Evolutionary conservation across 2,888 invertebrate species (phyloP), one percentile per base, ranked within the genome.

Genomic region (Cyclophora albipunctata): DNA sequence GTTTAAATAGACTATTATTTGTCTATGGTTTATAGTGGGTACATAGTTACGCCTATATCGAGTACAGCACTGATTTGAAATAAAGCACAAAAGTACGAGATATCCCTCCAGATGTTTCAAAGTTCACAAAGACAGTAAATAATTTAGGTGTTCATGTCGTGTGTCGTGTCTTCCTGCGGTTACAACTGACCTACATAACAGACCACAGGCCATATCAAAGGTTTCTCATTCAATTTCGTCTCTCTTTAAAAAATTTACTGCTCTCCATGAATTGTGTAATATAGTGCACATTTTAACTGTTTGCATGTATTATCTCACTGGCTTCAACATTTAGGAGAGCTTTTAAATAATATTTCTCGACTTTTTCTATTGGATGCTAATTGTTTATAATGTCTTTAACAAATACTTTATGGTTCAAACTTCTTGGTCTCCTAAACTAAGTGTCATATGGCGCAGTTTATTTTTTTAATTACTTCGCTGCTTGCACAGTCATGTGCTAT

Each of bases 271-370:
- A 70, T 78, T 78, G 75, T 78, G 79, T 74, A 20, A 1, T 20
- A 70, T 76, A 74, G 65, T 71, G 82, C 84, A 85, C 84, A 68
- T 81, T 81, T 75, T 37, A 5, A 78, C 71, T 77, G 76, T 81
- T 76, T 78, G 81, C 75, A 78, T 80, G 81, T 81, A 83, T 82
- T 80, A 78, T 76, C 71, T 76, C 75, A 78, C 77, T 60, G 69
- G 81, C 81, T 83, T 81, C 71, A 68, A 82, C 71, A 74, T 77
- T 75, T 75, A 77, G 73, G 75, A 66, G 75, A 71, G 78, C 75
- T 78, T 71, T 75, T 53, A 55, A 57, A 67, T 69, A 60, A 73
- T 70, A 74, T 74, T 76, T 64, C 20, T 20, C 58, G 67, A 67
- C 65, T 73, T 74, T 76, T 76, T 78, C 77, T 77, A 83, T 84